Base-by-base conservation (phyloP, 2,797 vertebrate genomes). In the Dromococcyx pavoninus region DNA sequence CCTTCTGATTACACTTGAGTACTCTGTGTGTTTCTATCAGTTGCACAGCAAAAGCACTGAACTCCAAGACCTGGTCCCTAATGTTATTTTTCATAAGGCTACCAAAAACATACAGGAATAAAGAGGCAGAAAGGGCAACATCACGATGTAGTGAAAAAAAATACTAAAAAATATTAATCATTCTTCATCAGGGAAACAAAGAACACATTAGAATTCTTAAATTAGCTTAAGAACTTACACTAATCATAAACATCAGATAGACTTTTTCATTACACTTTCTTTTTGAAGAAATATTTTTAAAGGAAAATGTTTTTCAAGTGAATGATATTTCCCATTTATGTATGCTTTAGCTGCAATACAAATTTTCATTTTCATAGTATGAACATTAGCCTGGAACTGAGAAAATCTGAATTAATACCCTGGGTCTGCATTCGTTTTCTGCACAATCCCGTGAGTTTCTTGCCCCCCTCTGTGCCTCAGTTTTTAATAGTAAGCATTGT, bases 341-440 rank as follows among this genome's bases (percentile, higher is more conserved):
- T 46, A 6, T 60, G 9, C 17, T 60, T 4, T 51, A 85, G 30
- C 5, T 85, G 48, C 35, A 51, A 53, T 21, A 64, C 0, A 0
- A 46, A 8, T 71, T 74, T 87, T n/a, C 1, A n/a, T 81, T 89
- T 82, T n/a, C 57, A 4, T 66, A 66, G 2, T 13, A 44, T 16
- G 75, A 65, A 43, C 3, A 2, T 39, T 57, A 53, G 13, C 62
- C 15, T 50, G 32, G 17, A 89, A 73, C 14, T 23, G 35, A 66
- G 21, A 48, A 87, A 69, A 79, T 61, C 7, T 62, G 14, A 65
- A 41, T 72, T 51, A 65, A 61, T 76, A 24, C 41, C 21, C 19
- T 61, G 27, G 2, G 61, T 75, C 65, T 4, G 28, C 3, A 16
- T 56, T 41, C 23, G 24, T 32, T 64, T 81, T 11, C 11, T 90